Percentiles rank a stretch among this genome's conserved stretches.
These are phyloP conservation scores for Sinohyriopsis cumingii DNA, from an alignment of 2,888 invertebrate genomes.

Conservation along the genomic window DNA sequence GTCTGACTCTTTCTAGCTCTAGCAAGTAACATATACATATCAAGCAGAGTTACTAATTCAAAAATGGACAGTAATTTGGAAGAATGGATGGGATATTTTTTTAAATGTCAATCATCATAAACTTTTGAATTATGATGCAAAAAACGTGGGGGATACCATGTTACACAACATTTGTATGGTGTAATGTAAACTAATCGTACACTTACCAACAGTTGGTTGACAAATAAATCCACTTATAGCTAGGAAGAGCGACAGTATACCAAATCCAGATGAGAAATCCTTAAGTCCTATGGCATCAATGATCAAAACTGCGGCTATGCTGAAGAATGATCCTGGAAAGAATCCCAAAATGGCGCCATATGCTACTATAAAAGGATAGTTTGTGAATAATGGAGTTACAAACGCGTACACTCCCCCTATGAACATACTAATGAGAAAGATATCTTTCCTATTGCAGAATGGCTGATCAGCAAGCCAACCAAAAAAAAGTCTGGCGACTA, in stretches of 20 bases:
- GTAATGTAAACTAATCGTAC: neutral
- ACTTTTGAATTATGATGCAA: no score
- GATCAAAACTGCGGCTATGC: slow-evolving; percentile 35
- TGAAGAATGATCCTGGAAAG: slow-evolving; percentile 43
- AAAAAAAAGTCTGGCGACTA: slow-evolving; percentile 81
- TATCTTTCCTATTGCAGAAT: slow-evolving; percentile 77
- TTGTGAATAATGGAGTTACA: slow-evolving; percentile 26
- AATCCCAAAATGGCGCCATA: slow-evolving; percentile 41
- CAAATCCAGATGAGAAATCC: slow-evolving; percentile 36
- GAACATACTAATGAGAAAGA: slow-evolving; percentile 25
- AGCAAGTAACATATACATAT: no score
- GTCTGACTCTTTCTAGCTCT: no score
- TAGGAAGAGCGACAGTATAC: slow-evolving; percentile 29
- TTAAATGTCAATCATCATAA: no score
- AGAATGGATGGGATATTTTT: no score
- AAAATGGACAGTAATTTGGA: no score
- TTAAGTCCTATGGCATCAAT: slow-evolving; percentile 42
- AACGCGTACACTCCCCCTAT: slow-evolving; percentile 24
- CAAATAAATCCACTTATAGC: slow-evolving; percentile 28
- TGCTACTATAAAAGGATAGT: slow-evolving; percentile 23
- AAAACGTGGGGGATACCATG: no score
- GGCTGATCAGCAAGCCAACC: slow-evolving; percentile 84
- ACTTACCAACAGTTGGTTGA: slow-evolving; percentile 43
- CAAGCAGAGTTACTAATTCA: no score
- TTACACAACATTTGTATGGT: neutral